Evolutionary conservation across 2,797 vertebrate species (phyloP), one percentile per base, ranked within the genome.

Genomic region (Schizothorax lantsangensis): DNA sequence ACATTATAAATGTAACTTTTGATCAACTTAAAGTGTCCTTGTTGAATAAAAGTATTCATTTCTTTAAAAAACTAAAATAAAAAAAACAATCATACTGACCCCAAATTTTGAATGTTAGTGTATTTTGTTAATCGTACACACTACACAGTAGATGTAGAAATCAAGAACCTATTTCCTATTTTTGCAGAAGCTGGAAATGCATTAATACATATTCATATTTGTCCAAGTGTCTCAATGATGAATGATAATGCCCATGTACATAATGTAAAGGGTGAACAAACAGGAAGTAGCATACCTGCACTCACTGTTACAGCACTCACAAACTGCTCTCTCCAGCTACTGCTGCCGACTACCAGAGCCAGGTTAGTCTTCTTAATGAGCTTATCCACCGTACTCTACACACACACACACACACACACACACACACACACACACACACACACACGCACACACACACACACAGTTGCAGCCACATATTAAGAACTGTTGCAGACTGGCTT

Each of bases 301-400:
- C 96, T 97, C 84, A 97, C 96, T 0, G 96, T 97, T 11, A 97
- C 96, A 0, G 96, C 96, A 2, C 73, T 97, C 83, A 97, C 96
- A 91, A 97, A 97, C 94, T 97, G 96, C 91, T 97, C 96, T 88
- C 96, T 95, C 96, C 96, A 97, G 91, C 96, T 97, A 94, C 96
- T 97, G 94, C 96, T 97, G 68, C 96, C 96, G 59, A 97, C 96
- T 74, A 97, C 96, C 88, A 97, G 92, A 5, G 96, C 96, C 92
- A 97, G 91, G 93, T 97, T 97, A 19, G 96, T 97, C 92, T 97
- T 96, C 94, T 97, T 96, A 89, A 97, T 97, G 92, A 97, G 87
- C 92, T 97, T 97, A 95, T 97, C 96, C 83, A 97, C 96, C 0
- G 96, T 97, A 87, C 59, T 97, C 96, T 96, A 91, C 23, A 87